These are phyloP conservation scores for Camponotus vicinus DNA, from an alignment of 1,140 invertebrate genomes.

Conservation along the genomic window DNA sequence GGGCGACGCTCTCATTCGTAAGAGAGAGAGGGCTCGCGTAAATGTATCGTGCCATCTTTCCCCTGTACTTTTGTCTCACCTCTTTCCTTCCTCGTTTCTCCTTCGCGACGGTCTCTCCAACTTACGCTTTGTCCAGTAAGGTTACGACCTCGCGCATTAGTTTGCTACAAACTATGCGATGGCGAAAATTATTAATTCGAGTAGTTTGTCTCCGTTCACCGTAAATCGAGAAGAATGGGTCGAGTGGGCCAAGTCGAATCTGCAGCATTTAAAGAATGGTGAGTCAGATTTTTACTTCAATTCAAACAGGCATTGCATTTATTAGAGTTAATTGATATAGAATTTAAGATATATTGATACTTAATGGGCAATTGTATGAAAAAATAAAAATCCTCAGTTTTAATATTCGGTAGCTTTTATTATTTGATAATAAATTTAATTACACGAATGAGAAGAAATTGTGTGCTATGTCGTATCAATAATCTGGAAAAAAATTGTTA, in stretches of 20 bases:
- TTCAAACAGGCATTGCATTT: neutral
- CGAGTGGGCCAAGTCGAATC: neutral
- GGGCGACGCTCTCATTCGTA: slow-evolving; percentile 36
- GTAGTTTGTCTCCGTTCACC: neutral
- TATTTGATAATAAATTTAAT: neutral
- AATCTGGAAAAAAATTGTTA: neutral
- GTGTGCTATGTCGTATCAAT: neutral
- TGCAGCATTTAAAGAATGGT: slow-evolving; percentile 25
- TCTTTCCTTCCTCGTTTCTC: neutral
- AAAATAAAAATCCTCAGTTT: neutral
- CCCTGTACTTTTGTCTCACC: slow-evolving; percentile 32
- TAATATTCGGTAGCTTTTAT: neutral
- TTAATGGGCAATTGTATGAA: neutral
- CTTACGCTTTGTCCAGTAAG: slow-evolving; percentile 42
- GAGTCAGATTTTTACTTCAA: slow-evolving; percentile 33
- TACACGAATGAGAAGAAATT: neutral
- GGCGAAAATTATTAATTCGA: slow-evolving; percentile 46
- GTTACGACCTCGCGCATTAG: slow-evolving; percentile 34
- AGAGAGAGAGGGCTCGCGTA: slow-evolving; percentile 24
- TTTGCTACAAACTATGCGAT: slow-evolving; percentile 15
- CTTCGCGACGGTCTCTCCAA: neutral
- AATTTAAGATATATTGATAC: neutral
- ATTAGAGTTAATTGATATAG: neutral
- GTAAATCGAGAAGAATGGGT: neutral
- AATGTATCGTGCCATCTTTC: neutral